These are phyloP conservation scores for Folsomia candida DNA, from an alignment of 2,888 invertebrate species.

Conservation along the genomic window DNA sequence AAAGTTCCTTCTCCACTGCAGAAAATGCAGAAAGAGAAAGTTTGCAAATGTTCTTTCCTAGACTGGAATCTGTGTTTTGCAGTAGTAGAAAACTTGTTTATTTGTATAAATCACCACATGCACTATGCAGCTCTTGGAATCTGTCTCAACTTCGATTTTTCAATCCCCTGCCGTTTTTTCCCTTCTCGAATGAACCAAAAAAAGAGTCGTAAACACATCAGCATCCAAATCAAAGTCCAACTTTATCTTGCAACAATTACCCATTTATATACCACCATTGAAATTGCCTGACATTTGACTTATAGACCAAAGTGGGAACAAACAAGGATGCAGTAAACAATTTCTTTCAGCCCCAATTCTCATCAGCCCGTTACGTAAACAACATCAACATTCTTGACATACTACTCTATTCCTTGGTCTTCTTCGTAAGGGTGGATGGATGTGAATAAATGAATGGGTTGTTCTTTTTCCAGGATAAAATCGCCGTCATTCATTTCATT, in stretches of 20 bases:
- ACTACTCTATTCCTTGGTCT: too few species aligned
- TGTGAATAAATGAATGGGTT: too few species aligned
- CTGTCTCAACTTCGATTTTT: too few species aligned
- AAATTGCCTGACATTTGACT: background rate
- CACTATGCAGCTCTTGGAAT: too few species aligned
- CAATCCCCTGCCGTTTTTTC: background rate
- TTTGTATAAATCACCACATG: too few species aligned
- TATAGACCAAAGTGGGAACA: background rate
- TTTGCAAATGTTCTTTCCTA: too few species aligned
- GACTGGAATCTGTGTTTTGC: too few species aligned
- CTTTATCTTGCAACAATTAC: background rate
- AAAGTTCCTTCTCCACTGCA: too few species aligned
- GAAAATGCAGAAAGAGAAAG: too few species aligned
- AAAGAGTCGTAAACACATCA: background rate
- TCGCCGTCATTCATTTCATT: slow-evolving; percentile 4
- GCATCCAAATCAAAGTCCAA: background rate
- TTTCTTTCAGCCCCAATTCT: too few species aligned
- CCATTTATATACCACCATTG: background rate
- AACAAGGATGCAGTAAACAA: slow-evolving; percentile 8
- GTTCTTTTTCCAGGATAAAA: slow-evolving; percentile 13
- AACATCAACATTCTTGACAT: slow-evolving; percentile 16
- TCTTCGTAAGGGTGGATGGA: too few species aligned
- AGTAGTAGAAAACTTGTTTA: too few species aligned
- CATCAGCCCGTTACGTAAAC: slow-evolving; percentile 9
- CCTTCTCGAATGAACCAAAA: background rate